phyloP scores from a whole-genome alignment of 2,888 invertebrate genomes.

The Melanostoma scalare region DNA sequence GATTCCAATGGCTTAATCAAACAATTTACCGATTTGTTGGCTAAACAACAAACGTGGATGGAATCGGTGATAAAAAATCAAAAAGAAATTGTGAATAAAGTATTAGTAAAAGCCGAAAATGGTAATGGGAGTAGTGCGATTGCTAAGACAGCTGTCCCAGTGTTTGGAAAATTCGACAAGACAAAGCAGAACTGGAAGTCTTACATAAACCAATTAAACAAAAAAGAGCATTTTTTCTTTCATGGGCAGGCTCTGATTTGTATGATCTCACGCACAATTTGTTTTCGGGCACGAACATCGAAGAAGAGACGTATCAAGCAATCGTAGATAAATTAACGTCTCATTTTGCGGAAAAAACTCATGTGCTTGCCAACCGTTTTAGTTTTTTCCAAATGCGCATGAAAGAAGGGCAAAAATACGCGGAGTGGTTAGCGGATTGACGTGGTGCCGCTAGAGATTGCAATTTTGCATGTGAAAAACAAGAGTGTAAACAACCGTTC shows the following conservation, averaged over 20 bases:
- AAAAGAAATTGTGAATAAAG: neutral
- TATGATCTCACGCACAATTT: conserved; percentile 27
- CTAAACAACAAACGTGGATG: conserved; percentile 1
- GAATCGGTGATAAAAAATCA: conserved; percentile 3
- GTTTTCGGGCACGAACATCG: neutral
- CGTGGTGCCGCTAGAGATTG: conserved; percentile 26
- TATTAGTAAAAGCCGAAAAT: neutral
- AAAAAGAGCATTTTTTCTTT: conserved; percentile 31
- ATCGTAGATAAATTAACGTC: neutral
- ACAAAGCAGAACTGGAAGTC: neutral
- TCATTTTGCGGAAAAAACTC: conserved; percentile 25
- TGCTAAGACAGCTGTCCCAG: neutral
- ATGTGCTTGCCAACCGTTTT: conserved; percentile 38
- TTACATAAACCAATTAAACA: conserved; percentile 19
- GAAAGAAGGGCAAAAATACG: conserved; percentile 18
- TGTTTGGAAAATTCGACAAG: conserved; percentile 14
- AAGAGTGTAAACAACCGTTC: conserved; percentile 47
- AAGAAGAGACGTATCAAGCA: conserved; percentile 3
- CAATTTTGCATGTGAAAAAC: conserved; percentile 13
- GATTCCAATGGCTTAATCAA: neutral
- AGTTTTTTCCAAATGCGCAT: conserved; percentile 40
- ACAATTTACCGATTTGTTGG: neutral
- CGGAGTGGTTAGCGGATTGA: conserved; percentile 19
- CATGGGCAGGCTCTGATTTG: conserved; percentile 30
- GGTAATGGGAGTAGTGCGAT: neutral